Evolutionary conservation across 2,113 vertebrate genomes (phyloP).

Genomic region (Baryphthengus martii): DNA sequence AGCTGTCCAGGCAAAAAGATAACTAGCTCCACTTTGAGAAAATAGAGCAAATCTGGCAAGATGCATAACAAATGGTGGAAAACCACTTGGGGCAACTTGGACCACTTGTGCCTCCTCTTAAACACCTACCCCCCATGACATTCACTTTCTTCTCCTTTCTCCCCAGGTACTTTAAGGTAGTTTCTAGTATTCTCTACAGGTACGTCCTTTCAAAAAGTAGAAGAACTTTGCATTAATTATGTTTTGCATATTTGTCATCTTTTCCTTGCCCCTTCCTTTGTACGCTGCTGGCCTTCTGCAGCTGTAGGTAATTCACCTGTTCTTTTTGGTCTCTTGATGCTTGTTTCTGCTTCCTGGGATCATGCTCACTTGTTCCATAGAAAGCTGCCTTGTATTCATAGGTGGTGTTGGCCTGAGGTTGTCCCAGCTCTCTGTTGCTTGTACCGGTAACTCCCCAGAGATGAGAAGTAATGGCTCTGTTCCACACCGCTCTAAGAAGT

Average conservation of each 20-base stretch:
- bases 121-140: neutral
- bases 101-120: neutral
- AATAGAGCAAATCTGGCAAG: neutral
- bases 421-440: neutral
- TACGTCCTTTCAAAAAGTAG: neutral
- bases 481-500: neutral
- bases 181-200: neutral
- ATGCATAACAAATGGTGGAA: neutral
- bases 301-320: neutral
- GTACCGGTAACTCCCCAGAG: neutral
- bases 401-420: neutral
- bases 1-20: neutral
- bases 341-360: neutral
- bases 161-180: neutral
- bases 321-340: neutral
- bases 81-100: neutral
- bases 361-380: neutral
- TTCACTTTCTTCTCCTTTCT: neutral
- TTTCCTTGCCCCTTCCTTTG: neutral
- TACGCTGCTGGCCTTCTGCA: neutral
- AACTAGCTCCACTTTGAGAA: neutral
- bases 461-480: neutral
- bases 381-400: neutral
- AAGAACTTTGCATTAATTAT: neutral
- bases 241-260: neutral